These are phyloP conservation scores for Helicoverpa assulta DNA, from an alignment of 2,888 invertebrate species.

Conservation along the genomic window DNA sequence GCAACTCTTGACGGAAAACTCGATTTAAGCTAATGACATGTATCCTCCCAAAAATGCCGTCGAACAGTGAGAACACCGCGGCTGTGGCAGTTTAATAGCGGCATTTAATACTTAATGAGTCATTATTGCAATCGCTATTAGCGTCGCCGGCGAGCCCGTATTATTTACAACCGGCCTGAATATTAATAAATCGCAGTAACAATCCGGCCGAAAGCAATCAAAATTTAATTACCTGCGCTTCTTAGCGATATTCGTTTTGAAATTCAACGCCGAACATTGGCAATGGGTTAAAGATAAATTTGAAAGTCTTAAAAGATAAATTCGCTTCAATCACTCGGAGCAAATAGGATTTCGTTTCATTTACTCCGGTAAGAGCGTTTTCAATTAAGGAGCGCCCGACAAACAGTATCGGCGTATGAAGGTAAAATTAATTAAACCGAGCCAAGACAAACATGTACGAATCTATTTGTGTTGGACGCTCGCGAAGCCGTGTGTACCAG, in stretches of 20 bases:
- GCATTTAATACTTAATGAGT: slow-evolving; percentile 83
- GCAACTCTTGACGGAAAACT: slow-evolving; percentile 36
- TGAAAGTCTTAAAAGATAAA: slow-evolving; percentile 89
- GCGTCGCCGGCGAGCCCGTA: slow-evolving; percentile 74
- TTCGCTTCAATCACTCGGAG: slow-evolving; percentile 88
- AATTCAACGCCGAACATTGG: slow-evolving; percentile 70
- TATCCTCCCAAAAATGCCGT: slow-evolving; percentile 51
- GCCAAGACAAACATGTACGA: slow-evolving; percentile 89
- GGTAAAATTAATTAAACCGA: slow-evolving; percentile 90
- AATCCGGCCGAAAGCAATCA: slow-evolving; percentile 84
- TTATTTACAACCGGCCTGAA: slow-evolving; percentile 81
- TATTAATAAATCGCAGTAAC: slow-evolving; percentile 86
- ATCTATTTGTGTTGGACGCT: slow-evolving; percentile 86
- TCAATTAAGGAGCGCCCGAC: slow-evolving; percentile 89
- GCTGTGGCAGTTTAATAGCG: slow-evolving; percentile 74
- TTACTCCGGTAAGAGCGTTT: slow-evolving; percentile 89
- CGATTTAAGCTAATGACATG: slow-evolving; percentile 41
- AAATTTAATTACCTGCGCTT: slow-evolving; percentile 85
- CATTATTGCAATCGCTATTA: slow-evolving; percentile 83
- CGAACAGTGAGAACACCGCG: slow-evolving; percentile 44
- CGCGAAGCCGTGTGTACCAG: slow-evolving; percentile 70
- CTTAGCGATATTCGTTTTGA: slow-evolving; percentile 72
- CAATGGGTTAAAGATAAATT: slow-evolving; percentile 84
- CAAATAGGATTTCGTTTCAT: slow-evolving; percentile 90
- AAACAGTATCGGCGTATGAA: slow-evolving; percentile 90